Base-by-base conservation (phyloP, 2,888 invertebrate genomes). In the Dermolepida albohirtum region DNA sequence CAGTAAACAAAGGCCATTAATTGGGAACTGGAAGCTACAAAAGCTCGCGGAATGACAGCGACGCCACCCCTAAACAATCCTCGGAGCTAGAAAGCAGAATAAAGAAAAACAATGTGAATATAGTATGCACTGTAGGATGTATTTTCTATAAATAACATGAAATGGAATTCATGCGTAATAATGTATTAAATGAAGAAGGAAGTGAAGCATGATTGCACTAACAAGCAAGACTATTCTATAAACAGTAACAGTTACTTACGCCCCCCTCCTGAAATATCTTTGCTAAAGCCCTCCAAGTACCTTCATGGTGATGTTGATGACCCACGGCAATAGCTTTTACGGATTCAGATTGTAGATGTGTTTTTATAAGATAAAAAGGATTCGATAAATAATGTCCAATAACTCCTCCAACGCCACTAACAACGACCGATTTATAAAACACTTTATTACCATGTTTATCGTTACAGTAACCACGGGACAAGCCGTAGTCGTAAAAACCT, bases 11-110 rank as follows among this genome's bases (percentile, higher is more conserved):
- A 96, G 0, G 93, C 90, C 2, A 93, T 90, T 10, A 96, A 85
- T 78, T 96, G 96, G 0, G 92, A 89, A 0, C 93, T 90, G 57
- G 94, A 94, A 7, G 95, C 96, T 2, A 95, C 87, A 14, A 90
- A 90, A 8, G 92, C 86, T 71, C 94, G 85, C n/a, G 90, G 88
- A 74, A 93, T 86, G 1, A 91, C 88, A 0, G 90, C 92, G 47
- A 86, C 84, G 63, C 90, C 90, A 1, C 96, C 96, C 17, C 94
- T 87, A 86, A 92, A 95, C 72, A 94, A 85, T 0, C 95, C 95
- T 49, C 75, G 81, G 10, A 83, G 70, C 82, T 84, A 62, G 29
- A 77, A 73, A 55, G 29, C 2, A 34, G 4, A 47, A 4, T 29
- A 11, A 40, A 4, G 4, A 22, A 22, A 22, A 22, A 22, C 4